A percentile compares a stretch with the other conserved stretches of the same genome.
Evolutionary conservation across 2,888 invertebrate genomes (phyloP).

Genomic region (Fragum fragum): DNA sequence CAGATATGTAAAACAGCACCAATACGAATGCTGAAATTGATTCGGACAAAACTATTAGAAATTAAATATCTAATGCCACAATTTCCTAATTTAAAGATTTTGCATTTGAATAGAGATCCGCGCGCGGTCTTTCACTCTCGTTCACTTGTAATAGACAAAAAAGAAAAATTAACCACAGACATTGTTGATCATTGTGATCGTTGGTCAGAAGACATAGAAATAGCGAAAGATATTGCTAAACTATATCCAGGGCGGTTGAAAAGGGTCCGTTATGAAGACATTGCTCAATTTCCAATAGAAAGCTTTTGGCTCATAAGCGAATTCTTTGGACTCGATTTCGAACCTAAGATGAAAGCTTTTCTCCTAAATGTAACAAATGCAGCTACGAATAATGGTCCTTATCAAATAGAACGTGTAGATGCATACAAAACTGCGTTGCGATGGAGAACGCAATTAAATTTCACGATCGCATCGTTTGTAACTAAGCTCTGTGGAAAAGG

Average conservation of each 20-base stretch:
- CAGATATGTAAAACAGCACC: neutral
- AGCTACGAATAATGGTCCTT: neutral
- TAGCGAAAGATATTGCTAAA: neutral
- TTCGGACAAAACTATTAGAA: neutral
- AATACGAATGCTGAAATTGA: constrained; percentile 20
- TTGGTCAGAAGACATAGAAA: neutral
- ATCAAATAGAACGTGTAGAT: neutral
- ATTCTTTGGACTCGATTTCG: constrained; percentile 18
- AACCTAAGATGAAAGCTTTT: neutral
- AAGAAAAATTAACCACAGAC: neutral
- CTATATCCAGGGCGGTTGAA: constrained; percentile 17
- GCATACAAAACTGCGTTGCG: neutral
- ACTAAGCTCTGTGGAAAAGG: neutral
- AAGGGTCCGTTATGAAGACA: constrained; percentile 31
- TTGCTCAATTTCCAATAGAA: constrained; percentile 6
- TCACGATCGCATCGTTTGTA: neutral
- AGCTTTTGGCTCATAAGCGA: constrained; percentile 12
- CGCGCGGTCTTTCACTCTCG: constrained; percentile 40
- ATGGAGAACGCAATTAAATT: neutral
- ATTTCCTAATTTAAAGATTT: constrained; percentile 41
- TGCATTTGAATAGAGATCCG: constrained; percentile 39
- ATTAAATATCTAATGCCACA: constrained; percentile 5
- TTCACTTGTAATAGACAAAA: neutral
- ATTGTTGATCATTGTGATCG: neutral
- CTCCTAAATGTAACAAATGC: neutral